These are phyloP conservation scores for Cinclus mexicanus DNA, from an alignment of 2,113 vertebrate species.

Conservation along the genomic window DNA sequence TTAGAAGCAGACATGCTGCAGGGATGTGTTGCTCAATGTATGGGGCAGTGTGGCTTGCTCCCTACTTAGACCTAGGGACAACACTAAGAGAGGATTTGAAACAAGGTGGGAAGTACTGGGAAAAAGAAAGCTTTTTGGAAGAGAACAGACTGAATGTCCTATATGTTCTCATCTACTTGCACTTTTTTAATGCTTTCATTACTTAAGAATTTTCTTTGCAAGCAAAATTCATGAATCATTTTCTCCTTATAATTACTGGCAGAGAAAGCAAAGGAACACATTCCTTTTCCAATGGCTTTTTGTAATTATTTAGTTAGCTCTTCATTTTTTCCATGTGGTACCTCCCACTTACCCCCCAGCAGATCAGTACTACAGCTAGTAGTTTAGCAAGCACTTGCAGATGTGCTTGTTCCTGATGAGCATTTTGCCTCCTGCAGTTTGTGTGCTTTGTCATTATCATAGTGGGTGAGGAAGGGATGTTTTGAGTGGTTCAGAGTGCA, in stretches of 20 bases:
- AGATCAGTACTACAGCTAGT: not conserved
- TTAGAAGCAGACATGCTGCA: not conserved
- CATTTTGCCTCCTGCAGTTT: not conserved
- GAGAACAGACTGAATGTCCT: not conserved
- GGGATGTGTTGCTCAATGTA: not conserved
- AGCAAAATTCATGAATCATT: not conserved
- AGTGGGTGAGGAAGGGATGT: not conserved
- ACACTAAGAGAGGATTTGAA: not conserved
- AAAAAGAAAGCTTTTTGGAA: not conserved
- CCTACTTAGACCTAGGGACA: not conserved
- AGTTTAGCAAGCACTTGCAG: not conserved
- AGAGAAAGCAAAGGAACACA: not conserved
- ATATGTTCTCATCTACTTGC: not conserved
- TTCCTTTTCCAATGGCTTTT: not conserved
- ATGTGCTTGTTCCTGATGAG: not conserved
- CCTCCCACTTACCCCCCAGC: not conserved
- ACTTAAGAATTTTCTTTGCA: not conserved
- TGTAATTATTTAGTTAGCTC: not conserved
- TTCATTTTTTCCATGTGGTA: not conserved
- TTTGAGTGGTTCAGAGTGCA: fast-evolving
- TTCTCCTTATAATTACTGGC: not conserved
- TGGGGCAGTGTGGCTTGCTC: not conserved
- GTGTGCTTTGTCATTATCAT: not conserved
- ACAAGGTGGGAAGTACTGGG: not conserved
- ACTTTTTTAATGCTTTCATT: not conserved